Evolutionary conservation across 2,113 vertebrate species (phyloP).

Genomic region (Pelodiscus sinensis): DNA sequence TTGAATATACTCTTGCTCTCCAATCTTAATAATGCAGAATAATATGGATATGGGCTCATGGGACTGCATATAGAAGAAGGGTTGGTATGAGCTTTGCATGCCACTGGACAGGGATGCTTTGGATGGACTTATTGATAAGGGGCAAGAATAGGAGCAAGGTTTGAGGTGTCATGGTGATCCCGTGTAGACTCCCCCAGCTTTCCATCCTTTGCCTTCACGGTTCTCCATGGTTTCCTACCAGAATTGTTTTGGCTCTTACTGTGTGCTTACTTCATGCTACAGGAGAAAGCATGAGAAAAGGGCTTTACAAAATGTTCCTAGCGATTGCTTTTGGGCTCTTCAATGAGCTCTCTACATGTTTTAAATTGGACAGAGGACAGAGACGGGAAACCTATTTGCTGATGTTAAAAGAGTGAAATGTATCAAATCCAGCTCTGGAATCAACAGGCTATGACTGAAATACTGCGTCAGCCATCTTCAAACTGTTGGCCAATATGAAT

Average conservation of each 20-base stretch:
- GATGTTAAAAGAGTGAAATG: slow-evolving; percentile 7
- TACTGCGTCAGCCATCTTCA: neutral
- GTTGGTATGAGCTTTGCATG: neutral
- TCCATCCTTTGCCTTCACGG: neutral
- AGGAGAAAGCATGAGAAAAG: neutral
- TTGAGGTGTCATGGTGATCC: neutral
- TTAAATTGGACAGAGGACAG: slow-evolving; percentile 11
- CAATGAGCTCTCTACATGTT: slow-evolving; percentile 1
- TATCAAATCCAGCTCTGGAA: neutral
- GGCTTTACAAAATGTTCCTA: neutral
- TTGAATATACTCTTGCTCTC: slow-evolving; percentile 58
- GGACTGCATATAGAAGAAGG: neutral
- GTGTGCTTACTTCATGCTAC: neutral
- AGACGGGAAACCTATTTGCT: slow-evolving; percentile 19
- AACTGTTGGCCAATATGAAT: neutral
- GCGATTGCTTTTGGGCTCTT: slow-evolving; percentile 10
- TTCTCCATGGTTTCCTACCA: neutral
- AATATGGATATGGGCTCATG: slow-evolving; percentile 33
- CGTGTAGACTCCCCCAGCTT: neutral
- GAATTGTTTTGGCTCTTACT: neutral
- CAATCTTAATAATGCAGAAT: slow-evolving; percentile 1
- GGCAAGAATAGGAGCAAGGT: neutral
- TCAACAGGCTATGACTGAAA: neutral
- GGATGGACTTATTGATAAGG: neutral
- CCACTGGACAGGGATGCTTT: neutral